A percentile compares a stretch with the other conserved stretches of the same genome.
phyloP scores from a whole-genome alignment of 2,113 vertebrate species.

The Ameiurus melas region DNA sequence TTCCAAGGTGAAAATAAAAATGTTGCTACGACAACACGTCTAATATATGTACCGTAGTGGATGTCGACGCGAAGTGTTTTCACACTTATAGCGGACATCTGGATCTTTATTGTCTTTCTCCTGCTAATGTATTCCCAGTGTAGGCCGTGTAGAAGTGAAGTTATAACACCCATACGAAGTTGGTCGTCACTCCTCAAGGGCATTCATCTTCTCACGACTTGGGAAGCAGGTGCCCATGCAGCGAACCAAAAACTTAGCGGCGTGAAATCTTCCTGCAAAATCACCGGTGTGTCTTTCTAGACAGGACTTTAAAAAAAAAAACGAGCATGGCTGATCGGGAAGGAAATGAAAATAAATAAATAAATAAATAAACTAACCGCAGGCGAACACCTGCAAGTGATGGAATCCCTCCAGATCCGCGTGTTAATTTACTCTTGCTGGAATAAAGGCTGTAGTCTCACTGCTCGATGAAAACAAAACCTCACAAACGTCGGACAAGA shows the following conservation, averaged over 20 bases:
- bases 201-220: not conserved
- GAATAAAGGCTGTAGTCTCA: not conserved
- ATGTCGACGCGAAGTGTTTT: not conserved
- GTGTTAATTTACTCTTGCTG: not conserved
- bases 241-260: not conserved
- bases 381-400: not conserved
- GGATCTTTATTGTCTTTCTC: not conserved
- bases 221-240: not conserved
- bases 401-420: not conserved
- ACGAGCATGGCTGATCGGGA: not conserved
- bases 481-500: not conserved
- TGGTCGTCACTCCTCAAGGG: not conserved
- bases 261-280: not conserved
- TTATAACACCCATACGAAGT: not conserved
- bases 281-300: not conserved
- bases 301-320: not conserved
- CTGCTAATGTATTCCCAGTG: not conserved
- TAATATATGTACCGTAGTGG: no score
- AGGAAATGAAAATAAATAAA: not conserved
- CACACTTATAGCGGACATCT: not conserved
- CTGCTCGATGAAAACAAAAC: not conserved
- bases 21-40: no score
- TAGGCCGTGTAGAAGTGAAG: not conserved
- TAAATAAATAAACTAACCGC: not conserved
- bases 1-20: no score